A percentile compares a stretch with the other conserved stretches of the same genome.
Conservation (phyloP, 2,888 invertebrate species). For the Drosophila koepferae region DNA sequence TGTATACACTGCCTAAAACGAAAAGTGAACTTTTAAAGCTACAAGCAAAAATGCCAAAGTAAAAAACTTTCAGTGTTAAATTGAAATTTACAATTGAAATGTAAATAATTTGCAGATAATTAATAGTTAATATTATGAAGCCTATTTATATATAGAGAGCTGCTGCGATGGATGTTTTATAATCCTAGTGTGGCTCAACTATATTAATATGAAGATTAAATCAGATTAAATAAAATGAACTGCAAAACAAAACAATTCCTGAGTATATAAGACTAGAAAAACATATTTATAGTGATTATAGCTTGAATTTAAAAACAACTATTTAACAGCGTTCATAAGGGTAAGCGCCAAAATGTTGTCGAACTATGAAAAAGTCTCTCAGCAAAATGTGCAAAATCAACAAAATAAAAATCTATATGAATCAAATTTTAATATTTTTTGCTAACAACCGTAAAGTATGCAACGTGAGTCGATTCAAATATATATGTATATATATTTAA, state of each 20-base stretch:
- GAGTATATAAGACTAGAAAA: background rate
- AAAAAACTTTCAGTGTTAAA: background rate
- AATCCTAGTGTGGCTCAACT: background rate
- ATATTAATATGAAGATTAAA: background rate
- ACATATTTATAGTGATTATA: background rate
- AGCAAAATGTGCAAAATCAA: constrained; percentile 22
- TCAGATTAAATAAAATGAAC: background rate
- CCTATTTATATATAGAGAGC: background rate
- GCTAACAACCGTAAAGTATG: constrained; percentile 68
- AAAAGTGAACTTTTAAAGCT: background rate
- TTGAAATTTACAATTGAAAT: background rate
- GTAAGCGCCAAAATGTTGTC: background rate
- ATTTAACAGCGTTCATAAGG: background rate
- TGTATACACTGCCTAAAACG: constrained; percentile 6
- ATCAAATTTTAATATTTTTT: constrained; percentile 1
- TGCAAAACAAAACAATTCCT: background rate
- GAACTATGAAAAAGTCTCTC: background rate
- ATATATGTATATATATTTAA: constrained; percentile 26
- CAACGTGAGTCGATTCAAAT: constrained; percentile 35
- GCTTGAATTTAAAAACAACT: background rate
- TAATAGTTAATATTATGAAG: background rate
- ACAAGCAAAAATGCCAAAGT: too few relatives aligned
- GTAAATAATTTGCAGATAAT: background rate
- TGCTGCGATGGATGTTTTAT: background rate
- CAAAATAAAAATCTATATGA: constrained; percentile 21